phyloP scores from a whole-genome alignment of 2,113 vertebrate genomes.

The Ariopsis seemanni region DNA sequence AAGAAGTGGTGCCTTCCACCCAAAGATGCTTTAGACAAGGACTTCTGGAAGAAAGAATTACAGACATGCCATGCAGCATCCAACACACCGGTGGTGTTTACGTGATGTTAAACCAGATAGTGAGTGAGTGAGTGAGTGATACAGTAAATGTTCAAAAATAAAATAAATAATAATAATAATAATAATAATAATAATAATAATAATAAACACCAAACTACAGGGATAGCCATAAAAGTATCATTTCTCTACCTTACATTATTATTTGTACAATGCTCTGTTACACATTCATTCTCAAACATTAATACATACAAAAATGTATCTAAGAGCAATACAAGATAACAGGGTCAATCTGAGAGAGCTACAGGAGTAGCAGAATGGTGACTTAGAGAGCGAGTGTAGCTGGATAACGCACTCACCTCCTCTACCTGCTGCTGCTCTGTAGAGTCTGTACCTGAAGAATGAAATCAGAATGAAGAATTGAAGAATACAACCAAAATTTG shows the following conservation, averaged over 20 bases:
- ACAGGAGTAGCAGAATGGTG: not conserved
- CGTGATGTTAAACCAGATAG: too few species aligned
- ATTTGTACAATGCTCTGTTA: not conserved
- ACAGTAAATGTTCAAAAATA: not conserved
- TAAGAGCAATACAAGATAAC: not conserved
- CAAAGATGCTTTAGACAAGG: too few species aligned
- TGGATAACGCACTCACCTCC: slow-evolving; percentile 64
- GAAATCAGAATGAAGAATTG: not conserved
- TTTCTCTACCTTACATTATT: not conserved
- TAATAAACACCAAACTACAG: not conserved
- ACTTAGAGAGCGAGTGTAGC: not conserved
- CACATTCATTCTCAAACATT: not conserved
- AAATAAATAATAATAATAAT: too few species aligned
- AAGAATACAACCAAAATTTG: too few species aligned
- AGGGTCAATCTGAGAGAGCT: not conserved
- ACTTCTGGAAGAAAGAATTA: too few species aligned
- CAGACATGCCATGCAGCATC: too few species aligned
- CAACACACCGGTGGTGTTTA: too few species aligned
- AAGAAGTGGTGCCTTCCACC: too few species aligned
- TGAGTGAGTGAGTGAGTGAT: too few species aligned
- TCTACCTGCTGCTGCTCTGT: not conserved
- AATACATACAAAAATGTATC: not conserved
- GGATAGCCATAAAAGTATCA: not conserved
- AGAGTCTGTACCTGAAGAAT: not conserved
- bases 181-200: not conserved